Conservation (phyloP, 2,888 invertebrate genomes). For the Spodoptera picta region DNA sequence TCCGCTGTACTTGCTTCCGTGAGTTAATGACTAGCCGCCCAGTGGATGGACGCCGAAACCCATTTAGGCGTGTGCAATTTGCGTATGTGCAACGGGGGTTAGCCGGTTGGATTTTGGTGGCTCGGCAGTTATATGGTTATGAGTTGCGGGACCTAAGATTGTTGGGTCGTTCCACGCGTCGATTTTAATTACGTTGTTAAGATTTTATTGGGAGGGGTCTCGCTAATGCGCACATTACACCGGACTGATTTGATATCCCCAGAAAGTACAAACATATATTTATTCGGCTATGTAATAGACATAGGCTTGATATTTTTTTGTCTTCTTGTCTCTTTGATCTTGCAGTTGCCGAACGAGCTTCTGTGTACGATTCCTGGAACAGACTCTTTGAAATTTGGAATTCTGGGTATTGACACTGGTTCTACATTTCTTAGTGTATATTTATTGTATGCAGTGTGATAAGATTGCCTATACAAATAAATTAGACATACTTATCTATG, state of each 20-base stretch:
- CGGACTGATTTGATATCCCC: too few relatives aligned
- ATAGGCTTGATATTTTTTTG: too few relatives aligned
- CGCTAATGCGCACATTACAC: background rate
- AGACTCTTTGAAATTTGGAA: too few relatives aligned
- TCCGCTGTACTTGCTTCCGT: slow-evolving; percentile 86
- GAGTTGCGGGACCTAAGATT: slow-evolving; percentile 46
- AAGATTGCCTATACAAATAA: too few relatives aligned
- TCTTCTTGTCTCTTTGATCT: too few relatives aligned
- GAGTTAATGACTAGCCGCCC: slow-evolving; percentile 86
- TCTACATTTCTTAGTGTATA: too few relatives aligned
- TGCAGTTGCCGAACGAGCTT: too few relatives aligned
- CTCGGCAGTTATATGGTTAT: slow-evolving; percentile 61
- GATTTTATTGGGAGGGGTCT: slow-evolving; percentile 21
- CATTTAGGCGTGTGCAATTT: slow-evolving; percentile 86
- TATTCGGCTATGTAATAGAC: background rate
- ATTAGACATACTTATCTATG: too few relatives aligned
- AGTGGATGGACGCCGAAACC: slow-evolving; percentile 86
- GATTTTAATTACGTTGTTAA: slow-evolving; percentile 26
- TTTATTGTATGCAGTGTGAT: too few relatives aligned
- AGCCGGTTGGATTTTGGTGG: slow-evolving; percentile 75
- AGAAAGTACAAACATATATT: background rate
- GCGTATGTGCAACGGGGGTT: slow-evolving; percentile 79
- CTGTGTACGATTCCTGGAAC: too few relatives aligned
- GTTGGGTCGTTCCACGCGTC: slow-evolving; percentile 37
- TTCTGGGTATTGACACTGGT: too few relatives aligned